Evolutionary conservation across 2,888 invertebrate genomes (phyloP).

Genomic region (Sinelater perroti): DNA sequence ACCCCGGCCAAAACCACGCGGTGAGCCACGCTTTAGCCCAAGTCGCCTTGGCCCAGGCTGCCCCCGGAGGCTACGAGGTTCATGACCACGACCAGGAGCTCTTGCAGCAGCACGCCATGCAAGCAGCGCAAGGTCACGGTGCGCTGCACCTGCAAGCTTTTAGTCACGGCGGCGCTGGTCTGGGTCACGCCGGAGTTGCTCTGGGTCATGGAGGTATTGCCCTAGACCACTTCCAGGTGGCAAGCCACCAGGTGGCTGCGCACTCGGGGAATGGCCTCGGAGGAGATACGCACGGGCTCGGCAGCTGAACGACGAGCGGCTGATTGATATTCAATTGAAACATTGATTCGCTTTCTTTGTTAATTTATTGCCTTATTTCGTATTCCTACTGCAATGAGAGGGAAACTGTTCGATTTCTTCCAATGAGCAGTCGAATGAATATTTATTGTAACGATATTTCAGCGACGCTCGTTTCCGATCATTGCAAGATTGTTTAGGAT

Average conservation of each 20-base stretch:
- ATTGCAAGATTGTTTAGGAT: too few relatives aligned
- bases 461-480: too few relatives aligned
- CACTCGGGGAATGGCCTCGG: conserved; percentile 7
- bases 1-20: neutral
- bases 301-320: neutral
- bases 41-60: neutral
- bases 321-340: conserved; percentile 8
- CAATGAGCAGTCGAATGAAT: neutral
- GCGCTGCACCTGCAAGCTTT: conserved; percentile 3
- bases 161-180: conserved; percentile 9
- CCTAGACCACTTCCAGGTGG: conserved; percentile 13
- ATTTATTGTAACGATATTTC: too few relatives aligned
- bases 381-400: conserved; percentile 25
- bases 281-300: conserved; percentile 3
- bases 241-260: conserved; percentile 1
- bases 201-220: conserved; percentile 3
- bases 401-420: conserved; percentile 25
- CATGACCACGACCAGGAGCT: conserved; percentile 10
- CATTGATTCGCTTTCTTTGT: conserved; percentile 30
- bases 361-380: conserved; percentile 26
- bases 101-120: conserved; percentile 12
- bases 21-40: neutral
- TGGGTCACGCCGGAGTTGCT: conserved; percentile 1
- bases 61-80: conserved; percentile 17
- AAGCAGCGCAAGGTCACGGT: conserved; percentile 10